phyloP scores from a whole-genome alignment of 1,140 invertebrate genomes.

The Periplaneta americana region DNA sequence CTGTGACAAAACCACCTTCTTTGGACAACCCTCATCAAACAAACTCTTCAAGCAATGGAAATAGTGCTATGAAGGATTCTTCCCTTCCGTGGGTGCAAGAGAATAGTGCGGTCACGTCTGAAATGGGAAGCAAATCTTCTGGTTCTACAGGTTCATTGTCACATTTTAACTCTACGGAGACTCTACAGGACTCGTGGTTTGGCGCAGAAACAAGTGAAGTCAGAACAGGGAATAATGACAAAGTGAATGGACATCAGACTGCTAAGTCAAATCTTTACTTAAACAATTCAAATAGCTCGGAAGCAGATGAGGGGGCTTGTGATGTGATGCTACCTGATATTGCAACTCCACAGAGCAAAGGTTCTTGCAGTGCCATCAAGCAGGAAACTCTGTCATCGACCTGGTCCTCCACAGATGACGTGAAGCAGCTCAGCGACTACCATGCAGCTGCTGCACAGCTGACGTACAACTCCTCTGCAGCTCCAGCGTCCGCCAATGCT shows the following conservation, averaged over 20 bases:
- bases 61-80: background rate
- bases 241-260: background rate
- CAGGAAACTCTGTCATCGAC: conserved; percentile 7
- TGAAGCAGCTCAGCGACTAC: conserved; percentile 38
- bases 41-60: background rate
- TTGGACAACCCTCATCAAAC: background rate
- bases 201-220: background rate
- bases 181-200: background rate
- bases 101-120: background rate
- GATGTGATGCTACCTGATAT: background rate
- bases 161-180: background rate
- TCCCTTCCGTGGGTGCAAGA: background rate
- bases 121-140: background rate
- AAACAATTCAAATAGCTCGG: background rate
- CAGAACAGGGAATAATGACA: background rate
- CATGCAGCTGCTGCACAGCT: conserved; percentile 23
- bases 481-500: background rate
- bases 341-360: background rate
- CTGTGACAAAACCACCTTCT: conserved; percentile 9
- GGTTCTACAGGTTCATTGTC: background rate
- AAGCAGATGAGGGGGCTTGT: background rate
- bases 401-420: conserved; percentile 33
- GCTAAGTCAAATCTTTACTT: background rate
- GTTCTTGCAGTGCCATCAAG: conserved; percentile 2
- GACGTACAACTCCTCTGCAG: background rate